A percentile compares a stretch with the other conserved stretches of the same genome.
phyloP scores from a whole-genome alignment of 2,888 invertebrate genomes.

The Cephus pulcher region DNA sequence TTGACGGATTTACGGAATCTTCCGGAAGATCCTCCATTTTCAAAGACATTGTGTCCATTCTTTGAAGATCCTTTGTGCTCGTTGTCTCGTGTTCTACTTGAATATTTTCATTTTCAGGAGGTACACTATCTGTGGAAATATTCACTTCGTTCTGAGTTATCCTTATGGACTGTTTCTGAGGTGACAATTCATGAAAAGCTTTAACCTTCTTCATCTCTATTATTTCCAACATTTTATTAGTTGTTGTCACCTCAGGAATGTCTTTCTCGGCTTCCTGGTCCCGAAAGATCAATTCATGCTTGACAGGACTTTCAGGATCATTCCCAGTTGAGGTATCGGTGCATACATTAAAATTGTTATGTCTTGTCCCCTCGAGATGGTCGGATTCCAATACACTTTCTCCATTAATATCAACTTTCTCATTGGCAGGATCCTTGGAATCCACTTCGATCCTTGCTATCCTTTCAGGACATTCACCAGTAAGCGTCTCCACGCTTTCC shows the following conservation, averaged over 20 bases:
- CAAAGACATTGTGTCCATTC: not conserved
- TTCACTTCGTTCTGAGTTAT: not conserved
- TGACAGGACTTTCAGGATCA: not conserved
- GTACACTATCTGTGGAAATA: not conserved
- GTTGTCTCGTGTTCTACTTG: not conserved
- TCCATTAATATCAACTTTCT: conserved; percentile 60
- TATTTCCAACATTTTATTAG: conserved; percentile 55
- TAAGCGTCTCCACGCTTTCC: conserved; percentile 15
- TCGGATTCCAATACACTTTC: conserved; percentile 68
- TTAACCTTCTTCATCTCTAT: conserved; percentile 55
- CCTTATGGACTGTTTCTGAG: conserved; percentile 7
- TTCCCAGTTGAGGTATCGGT: not conserved
- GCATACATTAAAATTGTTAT: too few relatives aligned
- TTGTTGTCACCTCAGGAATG: not conserved
- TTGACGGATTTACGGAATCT: not conserved
- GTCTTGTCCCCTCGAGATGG: too few relatives aligned
- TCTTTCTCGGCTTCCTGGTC: not conserved
- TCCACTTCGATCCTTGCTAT: conserved; percentile 8
- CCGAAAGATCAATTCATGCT: not conserved
- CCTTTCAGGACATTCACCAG: conserved; percentile 14
- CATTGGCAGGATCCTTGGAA: conserved; percentile 9
- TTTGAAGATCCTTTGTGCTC: conserved; percentile 5
- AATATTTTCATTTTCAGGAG: not conserved
- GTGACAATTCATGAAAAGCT: conserved; percentile 30
- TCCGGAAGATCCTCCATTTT: not conserved